Conservation (phyloP, 1,140 invertebrate genomes). For the Cyrtorhinus lividipennis region DNA sequence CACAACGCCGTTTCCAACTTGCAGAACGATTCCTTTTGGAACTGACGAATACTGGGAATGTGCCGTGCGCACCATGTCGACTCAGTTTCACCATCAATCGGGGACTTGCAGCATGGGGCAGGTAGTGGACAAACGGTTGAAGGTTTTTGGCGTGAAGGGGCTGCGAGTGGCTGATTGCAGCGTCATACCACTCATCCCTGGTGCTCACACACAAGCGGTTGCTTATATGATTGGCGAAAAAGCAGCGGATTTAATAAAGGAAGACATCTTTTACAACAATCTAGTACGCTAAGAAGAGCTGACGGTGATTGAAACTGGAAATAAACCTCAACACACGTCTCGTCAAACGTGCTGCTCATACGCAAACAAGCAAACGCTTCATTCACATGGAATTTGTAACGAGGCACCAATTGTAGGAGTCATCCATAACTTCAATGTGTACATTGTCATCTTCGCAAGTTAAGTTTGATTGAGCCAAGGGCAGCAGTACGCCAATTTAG, state of each 20-base stretch:
- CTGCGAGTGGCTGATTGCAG: constrained; percentile 24
- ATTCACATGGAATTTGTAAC: not conserved
- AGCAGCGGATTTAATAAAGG: constrained; percentile 38
- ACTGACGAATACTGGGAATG: constrained; percentile 62
- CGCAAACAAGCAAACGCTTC: not conserved
- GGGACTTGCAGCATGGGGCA: constrained; percentile 47
- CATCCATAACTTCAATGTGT: too few species aligned
- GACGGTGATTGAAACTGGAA: not conserved
- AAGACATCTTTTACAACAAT: constrained; percentile 15
- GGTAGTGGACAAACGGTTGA: constrained; percentile 33
- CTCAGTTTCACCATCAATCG: constrained; percentile 61
- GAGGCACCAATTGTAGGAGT: too few species aligned
- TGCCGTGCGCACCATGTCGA: constrained; percentile 45
- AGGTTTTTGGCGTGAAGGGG: constrained; percentile 23
- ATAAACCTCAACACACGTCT: not conserved
- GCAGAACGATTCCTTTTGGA: constrained; percentile 39
- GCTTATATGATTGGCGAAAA: constrained; percentile 42
- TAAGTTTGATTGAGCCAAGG: not conserved
- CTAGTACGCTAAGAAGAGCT: not conserved
- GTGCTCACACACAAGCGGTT: constrained; percentile 29
- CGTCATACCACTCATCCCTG: constrained; percentile 19
- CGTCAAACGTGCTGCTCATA: not conserved
- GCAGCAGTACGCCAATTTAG: too few species aligned
- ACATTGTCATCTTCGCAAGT: not conserved
- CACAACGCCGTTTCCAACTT: constrained; percentile 47